Percentiles rank a stretch among this genome's conserved stretches.
Conservation (phyloP, 2,888 invertebrate species). For the Aquatica leii region DNA sequence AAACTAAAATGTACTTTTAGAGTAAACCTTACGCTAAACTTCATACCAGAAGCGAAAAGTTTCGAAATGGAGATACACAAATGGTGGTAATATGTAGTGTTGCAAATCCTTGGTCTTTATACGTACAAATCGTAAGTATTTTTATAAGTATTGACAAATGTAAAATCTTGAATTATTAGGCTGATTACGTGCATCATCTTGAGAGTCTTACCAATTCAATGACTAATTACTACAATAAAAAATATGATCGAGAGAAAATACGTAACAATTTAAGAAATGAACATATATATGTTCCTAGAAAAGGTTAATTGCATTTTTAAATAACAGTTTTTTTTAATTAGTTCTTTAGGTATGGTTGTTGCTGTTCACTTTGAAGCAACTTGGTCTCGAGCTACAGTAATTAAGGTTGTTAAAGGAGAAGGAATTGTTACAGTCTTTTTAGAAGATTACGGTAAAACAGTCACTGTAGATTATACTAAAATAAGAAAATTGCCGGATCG, state of each 20-base stretch:
- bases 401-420: conserved; percentile 57
- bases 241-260: conserved; percentile 17
- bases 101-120: conserved; percentile 72
- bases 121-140: conserved; percentile 66
- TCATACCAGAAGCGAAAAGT: conserved; percentile 47
- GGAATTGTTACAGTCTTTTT: conserved; percentile 66
- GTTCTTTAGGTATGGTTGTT: conserved; percentile 63
- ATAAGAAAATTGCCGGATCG: conserved; percentile 62
- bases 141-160: background rate
- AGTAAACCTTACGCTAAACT: conserved; percentile 31
- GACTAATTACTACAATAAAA: conserved; percentile 45
- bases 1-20: no score
- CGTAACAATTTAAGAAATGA: conserved; percentile 1
- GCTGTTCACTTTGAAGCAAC: conserved; percentile 58
- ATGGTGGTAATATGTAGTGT: conserved; percentile 48
- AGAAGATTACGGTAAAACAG: conserved; percentile 70
- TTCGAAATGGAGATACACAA: conserved; percentile 54
- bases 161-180: conserved; percentile 41
- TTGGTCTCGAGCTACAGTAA: conserved; percentile 71
- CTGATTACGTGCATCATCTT: conserved; percentile 41
- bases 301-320: conserved; percentile 42
- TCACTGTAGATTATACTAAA: conserved; percentile 62
- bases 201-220: conserved; percentile 44
- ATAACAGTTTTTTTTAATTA: conserved; percentile 3
- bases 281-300: conserved; percentile 47